Evolutionary conservation across 2,797 vertebrate species (phyloP).

Genomic region (Poeciliopsis paucimaculata): DNA sequence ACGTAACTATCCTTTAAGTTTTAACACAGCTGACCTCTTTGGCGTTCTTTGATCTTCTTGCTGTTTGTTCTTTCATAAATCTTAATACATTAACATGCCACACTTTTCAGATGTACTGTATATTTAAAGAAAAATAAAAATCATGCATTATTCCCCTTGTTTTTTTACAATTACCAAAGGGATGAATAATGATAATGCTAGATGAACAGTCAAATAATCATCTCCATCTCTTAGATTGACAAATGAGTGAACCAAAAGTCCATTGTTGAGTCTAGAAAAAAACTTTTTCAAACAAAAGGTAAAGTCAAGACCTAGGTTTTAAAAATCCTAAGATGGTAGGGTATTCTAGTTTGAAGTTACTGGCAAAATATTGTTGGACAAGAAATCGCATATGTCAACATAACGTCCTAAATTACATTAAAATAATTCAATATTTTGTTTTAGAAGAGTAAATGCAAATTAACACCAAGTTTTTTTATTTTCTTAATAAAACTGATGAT

Average conservation of each 20-base stretch:
- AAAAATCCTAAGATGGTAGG: not conserved
- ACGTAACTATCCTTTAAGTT: not conserved
- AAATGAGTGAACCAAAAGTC: not conserved
- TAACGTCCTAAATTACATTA: not conserved
- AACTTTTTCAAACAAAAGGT: not conserved
- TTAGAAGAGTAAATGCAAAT: not conserved
- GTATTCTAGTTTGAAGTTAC: not conserved
- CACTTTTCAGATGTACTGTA: not conserved
- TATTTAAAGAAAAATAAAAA: not conserved
- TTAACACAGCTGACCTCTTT: not conserved
- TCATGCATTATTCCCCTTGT: not conserved
- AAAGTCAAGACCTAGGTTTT: not conserved
- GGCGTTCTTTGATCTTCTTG: not conserved
- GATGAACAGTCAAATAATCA: not conserved
- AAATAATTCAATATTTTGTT: not conserved
- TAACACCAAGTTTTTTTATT: not conserved
- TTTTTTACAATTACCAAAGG: not conserved
- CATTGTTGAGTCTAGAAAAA: not conserved
- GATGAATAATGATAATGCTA: not conserved
- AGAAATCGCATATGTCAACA: not conserved
- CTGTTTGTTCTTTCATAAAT: not conserved
- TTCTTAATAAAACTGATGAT: not conserved
- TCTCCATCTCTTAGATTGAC: not conserved
- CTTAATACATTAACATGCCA: not conserved
- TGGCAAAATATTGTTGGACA: not conserved